phyloP scores from a whole-genome alignment of 2,888 invertebrate species.

The Gonocerus acuteangulatus region DNA sequence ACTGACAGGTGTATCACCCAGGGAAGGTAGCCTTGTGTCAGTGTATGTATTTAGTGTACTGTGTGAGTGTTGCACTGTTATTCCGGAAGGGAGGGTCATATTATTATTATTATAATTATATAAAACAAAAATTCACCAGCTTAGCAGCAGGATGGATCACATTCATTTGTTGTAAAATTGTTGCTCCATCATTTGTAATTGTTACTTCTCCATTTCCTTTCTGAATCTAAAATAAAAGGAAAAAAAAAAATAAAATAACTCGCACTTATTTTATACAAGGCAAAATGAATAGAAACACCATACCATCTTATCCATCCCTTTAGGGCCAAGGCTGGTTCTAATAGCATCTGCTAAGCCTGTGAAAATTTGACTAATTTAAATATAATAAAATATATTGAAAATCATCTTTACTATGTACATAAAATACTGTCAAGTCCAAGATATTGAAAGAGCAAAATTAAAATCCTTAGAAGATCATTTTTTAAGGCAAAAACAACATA shows the following conservation, averaged over 20 bases:
- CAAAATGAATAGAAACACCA: constrained; percentile 30
- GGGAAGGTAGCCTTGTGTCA: no score
- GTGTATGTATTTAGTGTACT: no score
- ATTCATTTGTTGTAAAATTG: constrained; percentile 97
- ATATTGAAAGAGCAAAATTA: no score
- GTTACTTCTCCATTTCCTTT: constrained; percentile 94
- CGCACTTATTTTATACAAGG: no score
- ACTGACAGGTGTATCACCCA: no score
- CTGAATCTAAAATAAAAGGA: constrained; percentile 65
- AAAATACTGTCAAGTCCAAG: not conserved
- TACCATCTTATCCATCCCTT: constrained; percentile 99
- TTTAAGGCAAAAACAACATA: no score
- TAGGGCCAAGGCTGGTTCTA: constrained; percentile 94
- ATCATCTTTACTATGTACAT: not conserved
- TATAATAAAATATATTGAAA: not conserved
- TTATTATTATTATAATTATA: no score
- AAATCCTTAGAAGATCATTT: no score
- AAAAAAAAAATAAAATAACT: constrained; percentile 9
- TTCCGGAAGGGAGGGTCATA: no score
- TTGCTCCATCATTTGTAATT: constrained; percentile 99
- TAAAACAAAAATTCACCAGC: constrained; percentile 60
- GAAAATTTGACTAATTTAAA: constrained; percentile 39
- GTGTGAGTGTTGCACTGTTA: no score
- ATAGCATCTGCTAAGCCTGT: constrained; percentile 97
- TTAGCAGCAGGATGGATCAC: constrained; percentile 97